Evolutionary conservation across 2,888 invertebrate species (phyloP).

Genomic region (Abrostola triplasia): DNA sequence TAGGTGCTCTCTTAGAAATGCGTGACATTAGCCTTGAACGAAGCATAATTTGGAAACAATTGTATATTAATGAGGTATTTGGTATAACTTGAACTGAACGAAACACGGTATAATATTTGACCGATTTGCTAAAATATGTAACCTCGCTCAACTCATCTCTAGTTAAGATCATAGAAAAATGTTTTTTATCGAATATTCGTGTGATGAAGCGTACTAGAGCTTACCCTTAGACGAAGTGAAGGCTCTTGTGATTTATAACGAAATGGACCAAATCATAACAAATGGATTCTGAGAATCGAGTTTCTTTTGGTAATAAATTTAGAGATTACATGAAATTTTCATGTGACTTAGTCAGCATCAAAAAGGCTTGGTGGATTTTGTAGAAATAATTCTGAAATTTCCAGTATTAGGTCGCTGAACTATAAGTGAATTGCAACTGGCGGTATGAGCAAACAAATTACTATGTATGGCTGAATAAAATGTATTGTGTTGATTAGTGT

Average conservation of each 20-base stretch:
- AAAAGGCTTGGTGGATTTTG: too few relatives aligned
- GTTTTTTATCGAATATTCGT: background rate
- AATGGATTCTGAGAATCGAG: background rate
- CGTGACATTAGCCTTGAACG: too few relatives aligned
- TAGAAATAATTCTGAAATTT: too few relatives aligned
- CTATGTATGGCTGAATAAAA: constrained; percentile 1
- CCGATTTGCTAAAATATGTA: background rate
- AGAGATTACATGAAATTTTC: background rate
- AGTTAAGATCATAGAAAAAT: background rate
- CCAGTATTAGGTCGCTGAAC: background rate
- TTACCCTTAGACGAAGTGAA: background rate
- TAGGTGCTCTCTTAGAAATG: too few relatives aligned
- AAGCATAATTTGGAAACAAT: too few relatives aligned
- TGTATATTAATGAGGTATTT: too few relatives aligned
- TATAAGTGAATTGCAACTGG: background rate
- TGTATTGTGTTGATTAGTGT: background rate
- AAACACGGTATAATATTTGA: too few relatives aligned
- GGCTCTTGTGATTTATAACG: constrained; percentile 2
- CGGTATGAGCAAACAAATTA: background rate
- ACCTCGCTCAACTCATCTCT: background rate
- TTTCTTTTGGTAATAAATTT: background rate
- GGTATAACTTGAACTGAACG: too few relatives aligned
- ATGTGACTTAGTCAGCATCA: too few relatives aligned
- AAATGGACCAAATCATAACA: background rate
- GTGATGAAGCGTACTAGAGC: too few relatives aligned